Base-by-base conservation (phyloP, 2,113 vertebrate species). In the Capricornis sumatraensis region DNA sequence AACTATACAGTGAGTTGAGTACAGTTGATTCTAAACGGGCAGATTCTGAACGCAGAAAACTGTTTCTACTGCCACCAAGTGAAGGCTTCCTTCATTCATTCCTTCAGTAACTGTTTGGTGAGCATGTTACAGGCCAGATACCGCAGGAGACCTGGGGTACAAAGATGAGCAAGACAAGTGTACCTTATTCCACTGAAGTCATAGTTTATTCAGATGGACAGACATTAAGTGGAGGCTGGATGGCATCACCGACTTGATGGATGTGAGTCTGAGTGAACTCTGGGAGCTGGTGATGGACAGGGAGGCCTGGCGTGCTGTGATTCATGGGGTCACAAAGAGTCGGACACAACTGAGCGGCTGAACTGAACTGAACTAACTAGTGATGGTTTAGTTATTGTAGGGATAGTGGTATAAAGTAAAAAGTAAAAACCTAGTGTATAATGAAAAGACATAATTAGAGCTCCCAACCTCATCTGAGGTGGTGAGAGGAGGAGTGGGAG, bases 91-190 rank as follows among this genome's bases (percentile, higher is more conserved):
- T 93, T 94, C 5, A 8, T 83, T 92, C 82, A 74, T 86, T 86
- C 84, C 53, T 84, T n/a, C 27, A 58, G 43, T 84, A 92, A 87
- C 83, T 95, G 84, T 47, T 95, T 91, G 62, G n/a, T 55, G 88
- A 71, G 57, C 25, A 67, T 25, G 28, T 79, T 76, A 27, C 58
- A n/a, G n/a, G 33, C 84, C 58, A 90, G 79, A 86, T 89, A 30
- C 3, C 28, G 9, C 17, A 25, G 40, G 16, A n/a, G 27, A 84
- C 52, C 33, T 43, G 33, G 30, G 7, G 17, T 83, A 83, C 28
- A 90, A 91, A 95, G 64, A 40, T 43, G 79, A 96, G 40, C 3
- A 40, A 76, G 52, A 40, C 4, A 55, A 30, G n/a, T 78, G 10
- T 2, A 45, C 64, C 71, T 95, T 95, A 14, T 81, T 11, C 28